phyloP scores from a whole-genome alignment of 1,140 invertebrate genomes.

The Popillia japonica region DNA sequence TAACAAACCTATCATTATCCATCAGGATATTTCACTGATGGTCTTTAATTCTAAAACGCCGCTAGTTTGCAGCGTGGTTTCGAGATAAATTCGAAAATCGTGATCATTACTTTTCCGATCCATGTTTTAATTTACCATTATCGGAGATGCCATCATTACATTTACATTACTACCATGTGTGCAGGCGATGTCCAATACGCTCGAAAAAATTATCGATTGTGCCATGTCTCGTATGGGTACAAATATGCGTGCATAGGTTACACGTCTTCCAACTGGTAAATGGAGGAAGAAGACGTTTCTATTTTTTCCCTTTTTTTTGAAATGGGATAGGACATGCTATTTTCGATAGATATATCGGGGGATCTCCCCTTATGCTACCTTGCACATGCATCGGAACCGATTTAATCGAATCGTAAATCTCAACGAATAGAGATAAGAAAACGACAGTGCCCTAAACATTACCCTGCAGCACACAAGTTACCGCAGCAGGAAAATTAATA shows the following conservation, averaged over 20 bases:
- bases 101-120: not conserved
- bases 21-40: not conserved
- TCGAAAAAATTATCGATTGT: not conserved
- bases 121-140: not conserved
- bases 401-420: slow-evolving; percentile 17
- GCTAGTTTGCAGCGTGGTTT: not conserved
- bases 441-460: slow-evolving; percentile 12
- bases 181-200: not conserved
- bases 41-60: not conserved
- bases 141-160: slow-evolving; percentile 1
- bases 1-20: too few species aligned
- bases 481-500: not conserved
- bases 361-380: not conserved
- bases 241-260: not conserved
- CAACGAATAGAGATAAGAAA: slow-evolving; percentile 4
- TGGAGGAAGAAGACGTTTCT: not conserved
- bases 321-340: not conserved
- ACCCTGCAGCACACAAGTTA: not conserved
- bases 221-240: not conserved
- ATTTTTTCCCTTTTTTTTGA: too few species aligned
- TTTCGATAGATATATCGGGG: slow-evolving; percentile 6
- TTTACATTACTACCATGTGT: not conserved
- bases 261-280: not conserved
- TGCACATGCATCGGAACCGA: not conserved
- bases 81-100: not conserved